phyloP scores from a whole-genome alignment of 2,888 invertebrate genomes.

The Physocephala rufipes region DNA sequence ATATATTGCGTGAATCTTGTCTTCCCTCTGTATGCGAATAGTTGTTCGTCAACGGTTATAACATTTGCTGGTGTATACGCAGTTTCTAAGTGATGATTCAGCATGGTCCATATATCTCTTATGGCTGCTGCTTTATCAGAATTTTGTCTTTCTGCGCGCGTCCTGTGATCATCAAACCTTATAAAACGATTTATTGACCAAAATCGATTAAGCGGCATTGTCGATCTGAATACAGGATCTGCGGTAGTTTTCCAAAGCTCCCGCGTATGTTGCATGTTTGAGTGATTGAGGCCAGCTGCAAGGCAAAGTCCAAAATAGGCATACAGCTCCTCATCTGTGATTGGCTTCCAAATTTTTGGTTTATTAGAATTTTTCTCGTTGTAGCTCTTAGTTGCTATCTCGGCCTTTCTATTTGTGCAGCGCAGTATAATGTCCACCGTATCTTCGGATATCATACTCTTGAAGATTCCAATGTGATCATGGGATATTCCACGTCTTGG shows the following conservation, averaged over 20 bases:
- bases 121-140: conserved; percentile 24
- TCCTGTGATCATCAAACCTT: conserved; percentile 11
- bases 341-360: background rate
- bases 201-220: conserved; percentile 16
- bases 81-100: background rate
- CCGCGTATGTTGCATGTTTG: background rate
- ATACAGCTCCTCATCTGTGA: background rate
- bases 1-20: conserved; percentile 49
- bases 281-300: background rate
- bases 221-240: background rate
- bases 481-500: too few species aligned
- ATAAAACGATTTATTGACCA: conserved; percentile 24
- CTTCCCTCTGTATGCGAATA: conserved; percentile 46
- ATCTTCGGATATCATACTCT: too few species aligned
- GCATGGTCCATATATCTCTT: conserved; percentile 7
- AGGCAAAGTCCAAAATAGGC: background rate
- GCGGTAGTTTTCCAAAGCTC: background rate
- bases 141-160: background rate
- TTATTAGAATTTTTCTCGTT: background rate
- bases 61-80: conserved; percentile 44
- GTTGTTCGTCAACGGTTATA: conserved; percentile 47
- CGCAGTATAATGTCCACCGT: too few species aligned
- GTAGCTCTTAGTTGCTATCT: too few species aligned
- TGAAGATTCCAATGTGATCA: too few species aligned
- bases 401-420: too few species aligned